phyloP scores from a whole-genome alignment of 1,140 invertebrate genomes.

The Hydropsyche tenuis region DNA sequence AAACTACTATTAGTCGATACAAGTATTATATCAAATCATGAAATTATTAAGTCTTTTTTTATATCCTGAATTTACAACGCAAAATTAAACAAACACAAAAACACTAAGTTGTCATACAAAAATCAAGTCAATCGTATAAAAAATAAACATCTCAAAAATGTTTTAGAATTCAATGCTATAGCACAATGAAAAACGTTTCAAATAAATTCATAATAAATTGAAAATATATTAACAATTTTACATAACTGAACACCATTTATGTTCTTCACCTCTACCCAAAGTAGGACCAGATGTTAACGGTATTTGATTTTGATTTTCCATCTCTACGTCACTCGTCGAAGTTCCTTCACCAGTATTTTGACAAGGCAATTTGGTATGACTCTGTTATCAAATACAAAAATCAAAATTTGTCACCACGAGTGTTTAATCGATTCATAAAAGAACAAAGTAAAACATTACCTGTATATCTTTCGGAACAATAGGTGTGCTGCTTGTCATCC shows the following conservation, averaged over 20 bases:
- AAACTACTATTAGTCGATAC: too few relatives aligned
- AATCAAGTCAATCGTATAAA: too few relatives aligned
- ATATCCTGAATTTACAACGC: too few relatives aligned
- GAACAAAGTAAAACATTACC: neutral
- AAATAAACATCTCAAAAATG: neutral
- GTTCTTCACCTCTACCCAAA: constrained; percentile 45
- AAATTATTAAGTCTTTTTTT: too few relatives aligned
- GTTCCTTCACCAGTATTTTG: neutral
- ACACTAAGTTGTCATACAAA: too few relatives aligned
- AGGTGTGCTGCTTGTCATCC: constrained; percentile 46
- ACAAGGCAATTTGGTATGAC: neutral
- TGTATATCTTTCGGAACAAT: constrained; percentile 28
- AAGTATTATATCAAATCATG: too few relatives aligned
- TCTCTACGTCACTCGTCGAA: neutral
- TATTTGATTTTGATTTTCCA: neutral
- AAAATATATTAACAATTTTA: constrained; percentile 46
- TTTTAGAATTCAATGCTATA: neutral
- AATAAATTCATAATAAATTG: neutral
- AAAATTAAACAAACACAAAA: too few relatives aligned
- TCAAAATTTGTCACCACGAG: neutral
- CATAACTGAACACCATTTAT: constrained; percentile 56
- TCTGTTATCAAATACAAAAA: constrained; percentile 5
- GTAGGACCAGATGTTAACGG: constrained; percentile 35
- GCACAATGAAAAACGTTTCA: neutral
- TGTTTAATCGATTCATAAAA: neutral